These are phyloP conservation scores for Heliconius aoede DNA, from an alignment of 2,888 invertebrate species.

Conservation along the genomic window DNA sequence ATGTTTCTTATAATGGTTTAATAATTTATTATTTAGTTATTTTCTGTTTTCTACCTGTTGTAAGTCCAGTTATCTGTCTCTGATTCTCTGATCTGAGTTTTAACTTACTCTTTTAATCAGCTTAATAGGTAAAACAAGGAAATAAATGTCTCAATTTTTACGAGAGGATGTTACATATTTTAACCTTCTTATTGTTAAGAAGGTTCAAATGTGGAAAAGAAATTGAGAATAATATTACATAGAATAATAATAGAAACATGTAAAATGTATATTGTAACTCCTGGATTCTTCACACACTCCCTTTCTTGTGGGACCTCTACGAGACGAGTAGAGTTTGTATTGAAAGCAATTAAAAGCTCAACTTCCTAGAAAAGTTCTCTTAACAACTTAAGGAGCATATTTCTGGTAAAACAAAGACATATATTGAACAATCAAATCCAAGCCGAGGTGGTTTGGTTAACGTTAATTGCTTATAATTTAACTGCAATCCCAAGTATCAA, in stretches of 20 bases:
- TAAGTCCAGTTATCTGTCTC: no score
- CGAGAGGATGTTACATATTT: no score
- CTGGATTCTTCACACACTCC: background rate
- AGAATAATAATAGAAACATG: no score
- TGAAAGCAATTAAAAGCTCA: background rate
- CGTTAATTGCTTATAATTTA: slow-evolving; percentile 17
- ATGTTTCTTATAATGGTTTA: no score
- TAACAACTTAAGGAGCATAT: slow-evolving; percentile 22
- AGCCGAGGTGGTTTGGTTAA: background rate
- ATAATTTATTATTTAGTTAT: no score
- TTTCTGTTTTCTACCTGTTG: no score
- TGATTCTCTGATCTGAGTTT: no score
- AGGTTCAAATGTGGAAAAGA: background rate
- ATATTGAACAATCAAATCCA: slow-evolving; percentile 8
- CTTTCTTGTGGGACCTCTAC: slow-evolving; percentile 3
- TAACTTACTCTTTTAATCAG: no score
- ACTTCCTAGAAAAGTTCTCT: background rate
- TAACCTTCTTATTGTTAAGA: background rate
- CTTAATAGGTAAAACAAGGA: no score
- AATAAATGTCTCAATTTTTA: no score
- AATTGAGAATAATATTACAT: background rate
- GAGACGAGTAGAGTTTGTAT: background rate
- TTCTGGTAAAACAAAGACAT: slow-evolving; percentile 20
- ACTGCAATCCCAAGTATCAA: slow-evolving; percentile 32
- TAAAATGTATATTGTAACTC: background rate